A percentile compares a stretch with the other conserved stretches of the same genome.
Evolutionary conservation across 2,797 vertebrate genomes (phyloP).

Genomic region (Alosa sapidissima): DNA sequence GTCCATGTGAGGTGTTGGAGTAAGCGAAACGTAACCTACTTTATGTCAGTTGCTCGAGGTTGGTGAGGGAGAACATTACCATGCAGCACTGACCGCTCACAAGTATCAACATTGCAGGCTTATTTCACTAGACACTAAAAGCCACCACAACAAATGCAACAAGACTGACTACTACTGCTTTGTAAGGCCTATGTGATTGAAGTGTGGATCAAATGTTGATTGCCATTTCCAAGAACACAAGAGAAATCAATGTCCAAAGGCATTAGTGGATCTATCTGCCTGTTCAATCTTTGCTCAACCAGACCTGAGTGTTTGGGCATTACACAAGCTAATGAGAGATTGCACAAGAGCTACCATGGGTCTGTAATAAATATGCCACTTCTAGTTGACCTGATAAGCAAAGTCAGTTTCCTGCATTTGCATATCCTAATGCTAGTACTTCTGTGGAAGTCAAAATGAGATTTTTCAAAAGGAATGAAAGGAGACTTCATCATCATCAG

Average conservation of each 20-base stretch:
- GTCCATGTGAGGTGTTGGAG: not conserved
- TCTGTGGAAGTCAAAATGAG: not conserved
- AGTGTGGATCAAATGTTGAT: conserved; percentile 29
- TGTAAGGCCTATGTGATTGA: not conserved
- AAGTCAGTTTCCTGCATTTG: not conserved
- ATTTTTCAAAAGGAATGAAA: not conserved
- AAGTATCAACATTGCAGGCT: not conserved
- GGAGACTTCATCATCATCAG: not conserved
- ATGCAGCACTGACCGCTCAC: not conserved
- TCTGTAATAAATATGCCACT: conserved; percentile 11
- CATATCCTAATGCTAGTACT: not conserved
- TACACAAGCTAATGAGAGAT: conserved; percentile 49
- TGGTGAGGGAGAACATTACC: not conserved
- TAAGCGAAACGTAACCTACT: not conserved
- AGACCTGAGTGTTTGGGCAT: conserved; percentile 44
- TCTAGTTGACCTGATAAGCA: not conserved
- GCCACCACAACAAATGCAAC: not conserved
- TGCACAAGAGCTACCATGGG: conserved; percentile 46
- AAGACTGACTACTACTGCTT: not conserved
- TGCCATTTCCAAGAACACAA: conserved; percentile 27
- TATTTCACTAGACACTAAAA: not conserved
- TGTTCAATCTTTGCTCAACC: conserved; percentile 43
- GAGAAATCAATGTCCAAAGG: conserved; percentile 36
- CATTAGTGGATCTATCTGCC: conserved; percentile 33
- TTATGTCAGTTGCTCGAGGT: not conserved